These are phyloP conservation scores for Plusia festucae DNA, from an alignment of 2,888 invertebrate species.

Conservation along the genomic window DNA sequence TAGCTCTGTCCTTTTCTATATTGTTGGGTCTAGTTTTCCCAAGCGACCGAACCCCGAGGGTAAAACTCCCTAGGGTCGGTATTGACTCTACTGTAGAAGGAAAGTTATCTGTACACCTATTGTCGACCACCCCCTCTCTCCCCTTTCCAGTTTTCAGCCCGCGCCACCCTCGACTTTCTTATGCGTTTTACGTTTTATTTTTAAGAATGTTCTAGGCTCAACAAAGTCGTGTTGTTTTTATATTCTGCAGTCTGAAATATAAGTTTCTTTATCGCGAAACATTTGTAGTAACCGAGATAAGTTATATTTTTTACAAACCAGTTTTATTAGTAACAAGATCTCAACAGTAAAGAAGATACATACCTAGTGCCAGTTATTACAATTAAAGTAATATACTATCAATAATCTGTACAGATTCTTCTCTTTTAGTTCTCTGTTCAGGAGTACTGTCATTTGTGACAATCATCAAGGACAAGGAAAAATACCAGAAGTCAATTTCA, in stretches of 20 bases:
- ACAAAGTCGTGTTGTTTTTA: slow-evolving; percentile 58
- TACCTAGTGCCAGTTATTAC: not conserved
- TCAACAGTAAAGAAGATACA: not conserved
- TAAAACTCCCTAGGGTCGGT: slow-evolving; percentile 89
- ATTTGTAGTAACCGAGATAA: not conserved
- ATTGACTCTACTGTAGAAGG: slow-evolving; percentile 89
- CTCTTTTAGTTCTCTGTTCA: too few relatives aligned
- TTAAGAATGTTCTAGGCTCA: slow-evolving; percentile 66
- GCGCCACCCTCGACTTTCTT: slow-evolving; percentile 80
- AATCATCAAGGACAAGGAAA: not conserved
- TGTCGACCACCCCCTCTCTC: slow-evolving; percentile 80
- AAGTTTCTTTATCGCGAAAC: slow-evolving; percentile 30
- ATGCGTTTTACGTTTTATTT: slow-evolving; percentile 88
- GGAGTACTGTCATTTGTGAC: not conserved
- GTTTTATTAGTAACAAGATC: not conserved
- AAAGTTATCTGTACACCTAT: slow-evolving; percentile 89
- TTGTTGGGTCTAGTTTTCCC: slow-evolving; percentile 90
- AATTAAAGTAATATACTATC: not conserved
- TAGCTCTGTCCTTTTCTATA: slow-evolving; percentile 86
- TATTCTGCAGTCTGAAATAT: slow-evolving; percentile 40
- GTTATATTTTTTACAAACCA: not conserved
- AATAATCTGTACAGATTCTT: too few relatives aligned
- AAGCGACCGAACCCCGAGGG: slow-evolving; percentile 88
- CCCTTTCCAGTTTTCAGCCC: slow-evolving; percentile 69
- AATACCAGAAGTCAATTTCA: slow-evolving; percentile 42